phyloP scores from a whole-genome alignment of 2,113 vertebrate species.

The Tympanuchus pallidicinctus region DNA sequence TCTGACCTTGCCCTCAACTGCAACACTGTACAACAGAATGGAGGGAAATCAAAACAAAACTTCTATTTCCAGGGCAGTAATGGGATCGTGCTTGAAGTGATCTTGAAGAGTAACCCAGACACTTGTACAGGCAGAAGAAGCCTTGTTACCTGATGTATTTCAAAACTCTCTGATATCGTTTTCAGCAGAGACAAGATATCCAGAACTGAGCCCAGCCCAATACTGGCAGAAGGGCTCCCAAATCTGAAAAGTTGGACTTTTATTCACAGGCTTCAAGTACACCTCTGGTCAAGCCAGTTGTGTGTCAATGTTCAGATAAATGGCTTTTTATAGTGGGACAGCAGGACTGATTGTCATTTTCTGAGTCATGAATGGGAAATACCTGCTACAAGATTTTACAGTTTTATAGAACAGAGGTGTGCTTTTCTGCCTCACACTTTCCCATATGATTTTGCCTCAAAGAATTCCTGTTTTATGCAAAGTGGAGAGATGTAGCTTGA shows the following conservation, averaged over 20 bases:
- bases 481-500: background rate
- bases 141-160: background rate
- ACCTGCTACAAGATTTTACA: background rate
- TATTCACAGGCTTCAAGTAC: background rate
- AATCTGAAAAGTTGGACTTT: background rate
- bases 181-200: background rate
- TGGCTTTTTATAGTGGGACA: accelerated
- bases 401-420: background rate
- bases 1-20: background rate
- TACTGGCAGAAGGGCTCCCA: background rate
- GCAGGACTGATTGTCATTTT: background rate
- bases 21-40: background rate
- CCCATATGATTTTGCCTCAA: accelerated
- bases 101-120: background rate
- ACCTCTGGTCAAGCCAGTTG: background rate
- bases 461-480: background rate
- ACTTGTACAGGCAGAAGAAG: background rate
- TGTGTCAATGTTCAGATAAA: background rate
- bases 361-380: background rate
- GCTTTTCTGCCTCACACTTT: background rate
- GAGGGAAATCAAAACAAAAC: background rate
- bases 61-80: background rate
- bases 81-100: background rate
- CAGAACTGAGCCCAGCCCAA: background rate
- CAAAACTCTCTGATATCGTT: background rate